These are phyloP conservation scores for Pagetopsis macropterus DNA, from an alignment of 2,797 vertebrate species.

Conservation along the genomic window DNA sequence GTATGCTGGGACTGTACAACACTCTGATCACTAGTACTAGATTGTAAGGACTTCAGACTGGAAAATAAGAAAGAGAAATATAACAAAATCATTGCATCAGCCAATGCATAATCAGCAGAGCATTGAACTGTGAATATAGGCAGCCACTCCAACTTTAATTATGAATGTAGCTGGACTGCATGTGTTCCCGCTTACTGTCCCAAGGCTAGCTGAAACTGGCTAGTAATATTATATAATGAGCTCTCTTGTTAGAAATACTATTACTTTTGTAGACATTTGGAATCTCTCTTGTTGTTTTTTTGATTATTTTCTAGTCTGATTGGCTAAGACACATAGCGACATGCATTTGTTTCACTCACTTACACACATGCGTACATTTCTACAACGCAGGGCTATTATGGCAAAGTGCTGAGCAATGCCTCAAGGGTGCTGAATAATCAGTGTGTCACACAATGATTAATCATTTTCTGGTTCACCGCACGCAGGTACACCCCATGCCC, in stretches of 20 bases:
- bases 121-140: constrained; percentile 27
- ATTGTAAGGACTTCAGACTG: constrained; percentile 21
- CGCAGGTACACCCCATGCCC: constrained; percentile 16
- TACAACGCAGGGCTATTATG: constrained; percentile 32
- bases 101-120: constrained; percentile 33
- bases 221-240: constrained; percentile 8
- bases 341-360: neutral
- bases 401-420: constrained; percentile 62
- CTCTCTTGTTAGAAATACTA: neutral
- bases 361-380: constrained; percentile 31
- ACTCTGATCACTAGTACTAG: constrained; percentile 27
- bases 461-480: constrained; percentile 57
- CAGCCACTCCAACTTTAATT: constrained; percentile 25
- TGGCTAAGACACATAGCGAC: constrained; percentile 3
- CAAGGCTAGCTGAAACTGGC: constrained; percentile 2
- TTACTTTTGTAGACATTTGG: constrained; percentile 14
- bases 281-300: neutral
- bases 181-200: constrained; percentile 21
- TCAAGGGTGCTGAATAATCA: constrained; percentile 68
- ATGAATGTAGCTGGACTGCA: constrained; percentile 22
- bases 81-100: constrained; percentile 57
- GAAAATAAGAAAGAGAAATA: constrained; percentile 17
- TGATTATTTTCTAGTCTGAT: neutral
- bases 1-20: constrained; percentile 14
- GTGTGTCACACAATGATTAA: constrained; percentile 73